A percentile compares a stretch with the other conserved stretches of the same genome.
These are phyloP conservation scores for Virgularia gustaviana DNA, from an alignment of 92 coral and sea anemone species.

Conservation along the genomic window DNA sequence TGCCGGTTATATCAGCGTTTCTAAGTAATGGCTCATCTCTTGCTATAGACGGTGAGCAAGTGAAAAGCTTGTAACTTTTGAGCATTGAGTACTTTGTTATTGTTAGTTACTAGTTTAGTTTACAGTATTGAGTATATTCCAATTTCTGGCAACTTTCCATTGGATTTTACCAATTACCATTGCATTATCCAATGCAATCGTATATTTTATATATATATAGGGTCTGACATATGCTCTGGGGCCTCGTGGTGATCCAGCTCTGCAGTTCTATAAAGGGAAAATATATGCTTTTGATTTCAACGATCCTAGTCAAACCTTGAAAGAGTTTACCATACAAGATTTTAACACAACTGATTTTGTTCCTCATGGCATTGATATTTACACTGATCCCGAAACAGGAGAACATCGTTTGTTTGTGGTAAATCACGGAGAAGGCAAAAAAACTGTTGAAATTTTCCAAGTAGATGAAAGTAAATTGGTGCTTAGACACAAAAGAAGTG, in stretches of 20 bases:
- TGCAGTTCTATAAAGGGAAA: conserved; percentile 37
- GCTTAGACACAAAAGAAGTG: conserved; percentile 25
- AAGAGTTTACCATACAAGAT: conserved; percentile 17
- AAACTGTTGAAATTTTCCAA: conserved; percentile 45
- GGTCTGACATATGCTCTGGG: conserved; percentile 26
- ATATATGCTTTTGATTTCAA: conserved; percentile 39
- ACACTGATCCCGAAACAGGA: conserved; percentile 40
- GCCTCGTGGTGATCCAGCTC: conserved; percentile 30
- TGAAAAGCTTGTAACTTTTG: too few species aligned
- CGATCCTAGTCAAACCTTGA: conserved; percentile 13
- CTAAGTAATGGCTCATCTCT: too few species aligned
- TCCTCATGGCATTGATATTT: conserved; percentile 50
- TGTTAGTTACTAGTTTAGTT: too few species aligned
- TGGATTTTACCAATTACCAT: too few species aligned
- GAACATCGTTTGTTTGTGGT: conserved; percentile 46
- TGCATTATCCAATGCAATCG: neutral
- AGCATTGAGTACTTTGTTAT: too few species aligned
- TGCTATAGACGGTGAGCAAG: too few species aligned
- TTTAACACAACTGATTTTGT: conserved; percentile 44
- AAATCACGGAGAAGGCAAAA: conserved; percentile 31
- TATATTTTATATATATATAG: neutral
- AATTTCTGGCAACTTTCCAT: too few species aligned
- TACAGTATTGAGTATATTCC: too few species aligned
- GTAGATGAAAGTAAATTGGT: conserved; percentile 26
- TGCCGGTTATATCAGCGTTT: too few species aligned